phyloP scores from a whole-genome alignment of 2,113 vertebrate genomes.

The Euleptes europaea region DNA sequence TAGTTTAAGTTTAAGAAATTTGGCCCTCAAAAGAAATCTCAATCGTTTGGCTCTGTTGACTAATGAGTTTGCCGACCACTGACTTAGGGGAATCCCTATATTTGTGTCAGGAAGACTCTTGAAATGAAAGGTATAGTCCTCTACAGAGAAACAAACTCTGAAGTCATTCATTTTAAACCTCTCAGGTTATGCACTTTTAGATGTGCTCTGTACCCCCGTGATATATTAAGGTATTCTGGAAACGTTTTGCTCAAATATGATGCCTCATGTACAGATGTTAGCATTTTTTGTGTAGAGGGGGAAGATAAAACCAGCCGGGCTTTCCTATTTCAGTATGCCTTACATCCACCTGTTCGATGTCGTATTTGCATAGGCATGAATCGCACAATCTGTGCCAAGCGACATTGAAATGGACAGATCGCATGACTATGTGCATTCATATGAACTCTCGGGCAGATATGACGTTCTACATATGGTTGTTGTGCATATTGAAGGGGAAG shows the following conservation, averaged over 20 bases:
- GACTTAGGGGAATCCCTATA: background rate
- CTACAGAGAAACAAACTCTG: no score
- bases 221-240: background rate
- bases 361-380: background rate
- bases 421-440: background rate
- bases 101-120: background rate
- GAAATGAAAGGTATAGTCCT: background rate
- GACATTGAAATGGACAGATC: background rate
- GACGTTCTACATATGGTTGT: background rate
- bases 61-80: no score
- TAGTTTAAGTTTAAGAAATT: no score
- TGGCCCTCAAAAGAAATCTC: no score
- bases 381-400: background rate
- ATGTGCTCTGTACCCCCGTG: background rate
- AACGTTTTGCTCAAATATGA: background rate
- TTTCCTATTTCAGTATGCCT: background rate
- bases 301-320: no score
- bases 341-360: no score
- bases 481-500: no score
- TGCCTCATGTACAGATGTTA: background rate
- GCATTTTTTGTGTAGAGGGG: background rate
- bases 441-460: background rate
- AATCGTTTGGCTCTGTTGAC: no score
- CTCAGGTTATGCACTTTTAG: background rate
- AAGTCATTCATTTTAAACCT: background rate